Evolutionary conservation across 2,113 vertebrate species (phyloP).

Genomic region (Chamaea fasciata): DNA sequence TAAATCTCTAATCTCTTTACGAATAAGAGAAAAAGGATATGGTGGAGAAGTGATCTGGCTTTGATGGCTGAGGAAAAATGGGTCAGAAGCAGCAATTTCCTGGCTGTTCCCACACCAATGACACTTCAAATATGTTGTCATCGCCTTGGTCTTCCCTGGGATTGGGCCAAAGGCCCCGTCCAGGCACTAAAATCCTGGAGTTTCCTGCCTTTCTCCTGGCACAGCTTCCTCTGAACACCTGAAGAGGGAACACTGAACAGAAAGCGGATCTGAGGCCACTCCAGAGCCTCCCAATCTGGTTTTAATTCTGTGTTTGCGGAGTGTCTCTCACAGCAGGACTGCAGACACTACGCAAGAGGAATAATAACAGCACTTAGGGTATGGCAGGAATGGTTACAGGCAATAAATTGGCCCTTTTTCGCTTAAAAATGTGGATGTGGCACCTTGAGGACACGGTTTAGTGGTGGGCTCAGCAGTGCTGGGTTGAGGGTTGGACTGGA

Average conservation of each 20-base stretch:
- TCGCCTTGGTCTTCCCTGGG: neutral
- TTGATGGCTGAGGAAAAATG: neutral
- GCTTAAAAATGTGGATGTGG: neutral
- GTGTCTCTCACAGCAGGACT: neutral
- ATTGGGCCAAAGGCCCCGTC: neutral
- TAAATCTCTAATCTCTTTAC: neutral
- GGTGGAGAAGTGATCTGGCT: neutral
- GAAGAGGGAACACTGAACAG: neutral
- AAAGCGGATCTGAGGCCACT: neutral
- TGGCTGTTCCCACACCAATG: fast-evolving
- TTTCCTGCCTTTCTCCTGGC: neutral
- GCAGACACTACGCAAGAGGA: neutral
- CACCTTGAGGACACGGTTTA: neutral
- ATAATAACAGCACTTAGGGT: fast-evolving
- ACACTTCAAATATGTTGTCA: neutral
- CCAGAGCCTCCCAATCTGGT: neutral
- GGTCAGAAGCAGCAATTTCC: neutral
- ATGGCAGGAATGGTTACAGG: neutral
- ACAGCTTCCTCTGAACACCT: neutral
- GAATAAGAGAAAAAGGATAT: neutral
- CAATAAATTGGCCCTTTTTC: neutral
- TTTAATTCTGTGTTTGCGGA: neutral
- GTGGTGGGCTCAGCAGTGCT: neutral
- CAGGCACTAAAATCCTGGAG: neutral
- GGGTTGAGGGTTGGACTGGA: neutral